Evolutionary conservation across 2,113 vertebrate genomes (phyloP).

Genomic region (Tinamus guttatus): DNA sequence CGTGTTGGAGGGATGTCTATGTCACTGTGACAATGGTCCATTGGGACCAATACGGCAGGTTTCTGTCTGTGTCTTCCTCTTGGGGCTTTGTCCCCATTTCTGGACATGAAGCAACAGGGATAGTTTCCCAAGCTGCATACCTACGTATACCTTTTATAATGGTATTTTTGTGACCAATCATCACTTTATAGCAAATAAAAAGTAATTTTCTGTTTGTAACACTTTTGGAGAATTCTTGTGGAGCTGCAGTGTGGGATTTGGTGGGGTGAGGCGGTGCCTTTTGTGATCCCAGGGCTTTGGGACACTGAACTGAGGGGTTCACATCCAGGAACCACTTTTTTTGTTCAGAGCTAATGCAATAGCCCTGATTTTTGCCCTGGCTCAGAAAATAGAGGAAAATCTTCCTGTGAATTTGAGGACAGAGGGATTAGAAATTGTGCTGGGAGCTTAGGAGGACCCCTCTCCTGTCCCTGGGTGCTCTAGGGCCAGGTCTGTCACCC

Average conservation of each 20-base stretch:
- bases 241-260: neutral
- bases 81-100: constrained; percentile 23
- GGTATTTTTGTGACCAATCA: constrained; percentile 24
- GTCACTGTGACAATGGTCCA: neutral
- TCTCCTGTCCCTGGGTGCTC: neutral
- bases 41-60: neutral
- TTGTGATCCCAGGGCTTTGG: neutral
- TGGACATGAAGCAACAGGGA: constrained; percentile 5
- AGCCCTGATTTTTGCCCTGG: neutral
- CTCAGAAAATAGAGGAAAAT: neutral
- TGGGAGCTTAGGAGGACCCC: neutral
- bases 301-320: neutral
- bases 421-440: neutral
- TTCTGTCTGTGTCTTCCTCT: neutral
- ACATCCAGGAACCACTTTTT: neutral
- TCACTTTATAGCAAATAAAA: constrained; percentile 39
- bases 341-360: neutral
- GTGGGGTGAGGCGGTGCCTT: neutral
- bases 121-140: neutral
- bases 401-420: neutral
- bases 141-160: constrained; percentile 36
- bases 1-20: neutral
- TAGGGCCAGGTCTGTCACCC: too few relatives aligned
- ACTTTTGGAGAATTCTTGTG: neutral
- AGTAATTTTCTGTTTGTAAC: constrained; percentile 39